phyloP scores from a whole-genome alignment of 1,140 invertebrate species.

The Drosophila nannoptera region DNA sequence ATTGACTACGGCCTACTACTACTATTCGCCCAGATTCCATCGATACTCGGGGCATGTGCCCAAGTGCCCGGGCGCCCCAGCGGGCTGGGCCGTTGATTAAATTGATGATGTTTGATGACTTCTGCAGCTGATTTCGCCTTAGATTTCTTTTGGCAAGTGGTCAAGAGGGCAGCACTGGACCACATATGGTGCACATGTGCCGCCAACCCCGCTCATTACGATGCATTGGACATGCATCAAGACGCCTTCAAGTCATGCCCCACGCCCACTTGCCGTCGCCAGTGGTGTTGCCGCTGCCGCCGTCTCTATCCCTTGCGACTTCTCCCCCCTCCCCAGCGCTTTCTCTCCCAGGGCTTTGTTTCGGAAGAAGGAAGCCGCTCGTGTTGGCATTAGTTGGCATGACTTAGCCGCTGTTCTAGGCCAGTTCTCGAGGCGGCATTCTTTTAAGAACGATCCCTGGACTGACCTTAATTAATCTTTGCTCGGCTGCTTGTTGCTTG shows the following conservation, averaged over 20 bases:
- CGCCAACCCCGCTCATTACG: slow-evolving; percentile 71
- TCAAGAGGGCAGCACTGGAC: slow-evolving; percentile 35
- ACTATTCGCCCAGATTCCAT: slow-evolving; percentile 2
- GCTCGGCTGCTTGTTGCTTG: slow-evolving; percentile 11
- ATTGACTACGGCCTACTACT: slow-evolving; percentile 22
- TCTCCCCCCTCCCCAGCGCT: neutral
- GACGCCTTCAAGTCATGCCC: slow-evolving; percentile 51
- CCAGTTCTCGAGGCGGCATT: slow-evolving; percentile 50
- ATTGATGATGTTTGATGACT: slow-evolving; percentile 79
- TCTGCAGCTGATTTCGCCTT: slow-evolving; percentile 73
- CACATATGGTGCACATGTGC: slow-evolving; percentile 68
- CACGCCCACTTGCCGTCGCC: neutral
- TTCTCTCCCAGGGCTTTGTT: neutral
- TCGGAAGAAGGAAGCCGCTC: slow-evolving; percentile 17
- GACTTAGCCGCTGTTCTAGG: slow-evolving; percentile 26
- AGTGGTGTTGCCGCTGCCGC: too few relatives aligned
- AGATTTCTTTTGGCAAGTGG: slow-evolving; percentile 53
- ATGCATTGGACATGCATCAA: slow-evolving; percentile 73
- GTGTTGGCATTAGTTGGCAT: slow-evolving; percentile 18
- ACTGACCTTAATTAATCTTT: slow-evolving; percentile 73
- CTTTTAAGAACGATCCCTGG: slow-evolving; percentile 48
- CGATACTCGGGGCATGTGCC: neutral
- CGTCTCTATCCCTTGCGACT: too few relatives aligned
- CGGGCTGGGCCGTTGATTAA: slow-evolving; percentile 67
- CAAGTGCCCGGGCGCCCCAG: slow-evolving; percentile 35